Base-by-base conservation (phyloP, 2,113 vertebrate genomes). In the Campylomormyrus numenius region DNA sequence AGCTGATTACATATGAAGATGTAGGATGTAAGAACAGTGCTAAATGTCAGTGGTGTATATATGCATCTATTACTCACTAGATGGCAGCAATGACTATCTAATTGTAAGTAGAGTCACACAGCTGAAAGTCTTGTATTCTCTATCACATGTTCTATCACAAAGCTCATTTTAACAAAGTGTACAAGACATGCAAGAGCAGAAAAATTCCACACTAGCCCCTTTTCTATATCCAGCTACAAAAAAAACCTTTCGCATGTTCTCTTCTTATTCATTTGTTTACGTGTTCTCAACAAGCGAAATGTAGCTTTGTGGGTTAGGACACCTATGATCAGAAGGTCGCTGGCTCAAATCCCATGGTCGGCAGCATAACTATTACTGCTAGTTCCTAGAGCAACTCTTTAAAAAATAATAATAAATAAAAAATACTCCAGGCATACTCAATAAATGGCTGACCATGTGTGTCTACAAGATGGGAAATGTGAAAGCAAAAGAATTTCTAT, bases 21-120 rank as follows among this genome's bases (percentile, higher is more conserved):
- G 49, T 70, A 85, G 77, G 45, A 85, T n/a, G 80, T 17, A 27
- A 88, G n/a, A 7, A 88, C 31, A 85, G 89, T 49, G 53, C 52
- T 58, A n/a, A 85, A 46, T 13, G 39, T 42, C 35, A 21, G 2
- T 5, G 27, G 50, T 31, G 2, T 88, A 80, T 49, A 88, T 53
- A 89, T 89, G n/a, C 17, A 87, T 52, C 13, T 89, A 52, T 74
- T 35, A 1, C 48, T 89, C 91, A 92, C 89, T 89, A 89, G 90
- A 88, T 90, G 89, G 91, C 90, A 91, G 88, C 86, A 91, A 85
- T 83, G 31, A 45, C 89, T 58, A 46, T 89, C 45, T 48, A 48
- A 89, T 39, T 42, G 19, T 66, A 89, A 87, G 88, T 62, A 90
- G 91, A 89, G 87, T 91, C 89, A 52, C 87, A 91, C n/a, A 66